Evolutionary conservation across 2,113 vertebrate species (phyloP), one percentile per base, ranked within the genome.

Genomic region (Oryzias melastigma): DNA sequence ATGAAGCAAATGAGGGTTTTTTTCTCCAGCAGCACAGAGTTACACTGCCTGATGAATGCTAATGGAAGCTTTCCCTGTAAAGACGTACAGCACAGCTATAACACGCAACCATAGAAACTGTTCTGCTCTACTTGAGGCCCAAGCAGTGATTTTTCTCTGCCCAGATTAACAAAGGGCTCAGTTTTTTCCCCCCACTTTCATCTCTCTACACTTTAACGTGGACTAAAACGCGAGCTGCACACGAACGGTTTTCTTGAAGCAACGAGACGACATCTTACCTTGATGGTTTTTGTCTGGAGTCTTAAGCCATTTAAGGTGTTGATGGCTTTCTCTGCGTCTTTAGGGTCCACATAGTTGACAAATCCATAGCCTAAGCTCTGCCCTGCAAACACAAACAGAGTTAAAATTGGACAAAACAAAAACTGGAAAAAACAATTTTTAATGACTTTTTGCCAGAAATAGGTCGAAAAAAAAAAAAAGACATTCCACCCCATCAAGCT

Each of bases 251-350:
- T 17, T n/a, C n/a, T 47, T 8, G 19, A 47, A 47, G 5, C 16
- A 18, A 49, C 22, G 50, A 19, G 1, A 16, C 5, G 5, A 53
- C 15, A 12, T 71, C 92, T 76, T 94, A 98, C 97, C 93, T 99
- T 99, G 87, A 99, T 99, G 81, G 96, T 99, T 93, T 99, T 99
- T 81, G 97, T 99, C 89, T 98, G 97, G 85, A 99, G 95, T 92
- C 97, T 93, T 89, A 99, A 89, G 90, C 96, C 97, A 75, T 97
- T 99, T 87, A 99, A 88, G 18, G 97, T 98, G 85, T 96, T 98
- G 87, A 99, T 96, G 75, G 97, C 97, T 87, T 99, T 99, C 78
- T 98, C 96, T 6, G 97, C 96, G 81, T 98, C 96, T 91, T 99
- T 98, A 3, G 95, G 93, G 44, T 98, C 96, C 87, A 95, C 92